These are phyloP conservation scores for Drosophila baimaii DNA, from an alignment of 1,140 invertebrate species.

Conservation along the genomic window DNA sequence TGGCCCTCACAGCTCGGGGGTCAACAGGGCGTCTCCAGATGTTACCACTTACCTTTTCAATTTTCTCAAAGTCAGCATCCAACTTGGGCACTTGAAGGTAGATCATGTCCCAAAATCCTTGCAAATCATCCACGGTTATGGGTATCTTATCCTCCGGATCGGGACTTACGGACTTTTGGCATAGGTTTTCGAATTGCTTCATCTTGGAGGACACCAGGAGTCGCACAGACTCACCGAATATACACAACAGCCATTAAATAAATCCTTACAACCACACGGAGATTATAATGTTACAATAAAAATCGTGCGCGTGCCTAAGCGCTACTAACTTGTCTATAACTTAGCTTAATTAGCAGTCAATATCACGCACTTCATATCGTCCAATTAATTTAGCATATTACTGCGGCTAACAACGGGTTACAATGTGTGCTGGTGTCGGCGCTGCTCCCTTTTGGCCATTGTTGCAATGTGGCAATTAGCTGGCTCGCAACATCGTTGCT, in stretches of 20 bases:
- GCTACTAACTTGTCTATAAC: slow-evolving; percentile 68
- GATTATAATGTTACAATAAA: background rate
- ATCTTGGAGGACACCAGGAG: background rate
- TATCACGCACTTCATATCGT: slow-evolving; percentile 80
- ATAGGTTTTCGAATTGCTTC: background rate
- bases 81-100: background rate
- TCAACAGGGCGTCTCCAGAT: too few relatives aligned
- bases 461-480: slow-evolving; percentile 62
- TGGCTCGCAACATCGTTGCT: slow-evolving; percentile 47
- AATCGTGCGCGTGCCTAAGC: slow-evolving; percentile 50
- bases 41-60: too few relatives aligned
- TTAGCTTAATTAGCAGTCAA: slow-evolving; percentile 79
- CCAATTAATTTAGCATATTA: slow-evolving; percentile 83
- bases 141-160: accelerated
- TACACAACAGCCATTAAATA: too few relatives aligned
- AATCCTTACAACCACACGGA: background rate
- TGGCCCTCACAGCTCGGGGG: too few relatives aligned
- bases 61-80: background rate
- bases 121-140: background rate
- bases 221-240: too few relatives aligned
- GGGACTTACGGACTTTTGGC: background rate
- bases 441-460: slow-evolving; percentile 39
- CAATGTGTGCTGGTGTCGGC: slow-evolving; percentile 22
- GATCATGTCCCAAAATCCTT: slow-evolving; percentile 1
- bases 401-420: slow-evolving; percentile 64